phyloP scores from a whole-genome alignment of 2,888 invertebrate genomes.

The Cepaea hortensis region DNA sequence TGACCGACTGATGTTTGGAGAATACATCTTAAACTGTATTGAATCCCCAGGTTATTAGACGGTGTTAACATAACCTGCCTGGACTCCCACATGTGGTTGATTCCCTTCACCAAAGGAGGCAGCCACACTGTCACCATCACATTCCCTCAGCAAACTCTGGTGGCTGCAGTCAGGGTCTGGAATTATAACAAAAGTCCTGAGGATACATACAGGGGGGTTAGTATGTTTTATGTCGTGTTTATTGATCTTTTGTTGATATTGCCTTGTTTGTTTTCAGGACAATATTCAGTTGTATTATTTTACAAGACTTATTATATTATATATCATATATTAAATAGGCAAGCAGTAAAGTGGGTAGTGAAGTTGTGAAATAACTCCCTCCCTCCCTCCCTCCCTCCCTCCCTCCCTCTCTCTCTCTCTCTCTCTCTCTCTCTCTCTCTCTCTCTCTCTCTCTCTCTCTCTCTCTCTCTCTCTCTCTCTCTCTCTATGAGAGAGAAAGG shows the following conservation, averaged over 20 bases:
- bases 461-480: no score
- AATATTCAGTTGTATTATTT: no score
- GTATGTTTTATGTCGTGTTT: slow-evolving; percentile 37
- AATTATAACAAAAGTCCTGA: slow-evolving; percentile 88
- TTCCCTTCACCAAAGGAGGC: slow-evolving; percentile 71
- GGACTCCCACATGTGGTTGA: slow-evolving; percentile 80
- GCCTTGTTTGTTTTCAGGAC: not conserved
- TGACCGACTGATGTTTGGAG: no score
- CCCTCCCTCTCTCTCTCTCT: no score
- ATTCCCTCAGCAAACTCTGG: slow-evolving; percentile 68
- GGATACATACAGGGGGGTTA: slow-evolving; percentile 78
- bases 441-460: no score
- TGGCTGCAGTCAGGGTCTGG: slow-evolving; percentile 83
- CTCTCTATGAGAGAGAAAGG: no score
- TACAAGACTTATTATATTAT: no score
- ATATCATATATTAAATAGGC: no score
- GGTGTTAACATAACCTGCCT: slow-evolving; percentile 84
- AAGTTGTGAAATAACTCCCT: no score
- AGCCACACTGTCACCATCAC: slow-evolving; percentile 70
- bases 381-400: no score
- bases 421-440: no score
- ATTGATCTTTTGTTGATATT: not conserved
- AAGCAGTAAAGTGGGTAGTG: no score
- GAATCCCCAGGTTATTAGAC: slow-evolving; percentile 80
- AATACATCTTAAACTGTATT: not conserved